Evolutionary conservation across 53 echinoderm and acorn worm species (phyloP).

Genomic region (Holothuria leucospilota): DNA sequence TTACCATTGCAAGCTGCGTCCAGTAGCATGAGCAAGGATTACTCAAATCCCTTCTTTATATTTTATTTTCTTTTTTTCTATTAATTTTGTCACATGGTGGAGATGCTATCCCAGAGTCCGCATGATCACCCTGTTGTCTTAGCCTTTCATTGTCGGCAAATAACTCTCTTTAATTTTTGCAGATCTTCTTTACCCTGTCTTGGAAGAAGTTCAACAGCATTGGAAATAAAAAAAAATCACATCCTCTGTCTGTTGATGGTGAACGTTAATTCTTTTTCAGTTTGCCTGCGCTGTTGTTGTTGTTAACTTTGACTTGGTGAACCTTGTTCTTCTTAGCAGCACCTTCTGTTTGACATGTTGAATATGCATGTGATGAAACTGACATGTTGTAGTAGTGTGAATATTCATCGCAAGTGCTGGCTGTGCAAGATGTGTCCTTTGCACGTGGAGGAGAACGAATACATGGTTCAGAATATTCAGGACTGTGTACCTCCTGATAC

Average conservation of each 20-base stretch:
- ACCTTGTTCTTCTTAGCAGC: neutral
- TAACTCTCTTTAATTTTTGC: constrained; percentile 36
- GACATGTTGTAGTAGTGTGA: no score
- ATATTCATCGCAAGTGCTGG: no score
- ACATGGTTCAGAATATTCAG: no score
- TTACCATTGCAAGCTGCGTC: no score
- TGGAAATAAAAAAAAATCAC: constrained; percentile 40
- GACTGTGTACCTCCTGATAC: no score
- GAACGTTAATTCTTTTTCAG: constrained; percentile 22
- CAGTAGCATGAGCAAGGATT: no score
- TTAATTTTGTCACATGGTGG: constrained; percentile 29
- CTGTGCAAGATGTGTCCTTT: no score
- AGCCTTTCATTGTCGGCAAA: constrained; percentile 48
- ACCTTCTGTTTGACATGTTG: constrained; percentile 1
- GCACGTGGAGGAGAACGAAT: no score
- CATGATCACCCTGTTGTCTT: constrained; percentile 31
- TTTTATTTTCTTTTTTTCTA: neutral
- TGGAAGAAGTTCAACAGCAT: constrained; percentile 65
- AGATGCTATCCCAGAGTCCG: neutral
- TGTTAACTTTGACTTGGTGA: no score
- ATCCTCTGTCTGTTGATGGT: constrained; percentile 35
- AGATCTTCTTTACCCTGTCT: constrained; percentile 78
- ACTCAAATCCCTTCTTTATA: no score
- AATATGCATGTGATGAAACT: constrained; percentile 29
- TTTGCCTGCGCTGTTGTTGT: constrained; percentile 12